Percentiles rank a stretch among this genome's conserved stretches.
Conservation (phyloP, 2,888 invertebrate genomes). For the Nesidiocoris tenuis region DNA sequence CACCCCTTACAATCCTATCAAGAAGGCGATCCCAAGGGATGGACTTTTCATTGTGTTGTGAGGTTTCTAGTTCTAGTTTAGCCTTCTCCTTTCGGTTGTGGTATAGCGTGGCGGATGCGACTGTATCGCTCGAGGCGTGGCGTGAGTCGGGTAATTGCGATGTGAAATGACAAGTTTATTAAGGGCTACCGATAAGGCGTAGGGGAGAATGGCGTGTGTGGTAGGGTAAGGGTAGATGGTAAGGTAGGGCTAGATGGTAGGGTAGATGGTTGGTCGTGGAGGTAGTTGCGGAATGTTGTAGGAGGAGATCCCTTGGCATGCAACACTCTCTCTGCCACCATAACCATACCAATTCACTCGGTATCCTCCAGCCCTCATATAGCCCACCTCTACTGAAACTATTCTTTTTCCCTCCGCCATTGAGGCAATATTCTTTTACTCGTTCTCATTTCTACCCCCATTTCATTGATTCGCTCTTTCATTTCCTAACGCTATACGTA, state of each 20-base stretch:
- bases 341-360: neutral
- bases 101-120: neutral
- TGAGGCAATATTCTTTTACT: neutral
- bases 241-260: too few species aligned
- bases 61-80: neutral
- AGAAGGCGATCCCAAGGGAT: neutral
- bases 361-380: neutral
- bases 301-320: neutral
- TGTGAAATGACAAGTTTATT: constrained; percentile 45
- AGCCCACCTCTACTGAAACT: neutral
- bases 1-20: neutral
- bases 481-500: neutral
- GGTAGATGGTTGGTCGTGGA: too few species aligned
- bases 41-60: neutral
- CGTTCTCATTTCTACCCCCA: neutral
- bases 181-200: constrained; percentile 20
- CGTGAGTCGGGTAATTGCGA: constrained; percentile 41
- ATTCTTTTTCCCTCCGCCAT: neutral
- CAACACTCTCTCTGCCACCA: neutral
- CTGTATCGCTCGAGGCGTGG: constrained; percentile 4
- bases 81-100: neutral
- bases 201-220: neutral
- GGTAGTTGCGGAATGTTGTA: neutral
- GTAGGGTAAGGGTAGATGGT: too few species aligned
- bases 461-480: neutral